A percentile compares a stretch with the other conserved stretches of the same genome.
Conservation (phyloP, 1,140 invertebrate species). For the Leucophenga varia region DNA sequence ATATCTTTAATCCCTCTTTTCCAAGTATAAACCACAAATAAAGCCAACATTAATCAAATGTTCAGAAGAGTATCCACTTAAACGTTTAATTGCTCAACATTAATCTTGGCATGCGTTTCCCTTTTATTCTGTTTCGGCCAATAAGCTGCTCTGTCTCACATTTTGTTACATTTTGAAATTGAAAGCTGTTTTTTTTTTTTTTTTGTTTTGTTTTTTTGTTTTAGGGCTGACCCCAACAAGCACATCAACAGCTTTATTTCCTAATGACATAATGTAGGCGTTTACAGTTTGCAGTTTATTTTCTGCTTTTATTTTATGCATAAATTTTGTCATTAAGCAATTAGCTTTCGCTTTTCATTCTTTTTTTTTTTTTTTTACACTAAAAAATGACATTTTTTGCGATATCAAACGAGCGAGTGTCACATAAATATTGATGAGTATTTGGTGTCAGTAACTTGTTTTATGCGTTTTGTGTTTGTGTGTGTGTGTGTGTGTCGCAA, state of each 20-base stretch:
- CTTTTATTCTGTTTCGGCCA: too few relatives aligned
- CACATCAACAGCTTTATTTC: too few relatives aligned
- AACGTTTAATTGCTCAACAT: conserved; percentile 52
- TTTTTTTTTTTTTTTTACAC: too few relatives aligned
- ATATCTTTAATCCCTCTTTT: too few relatives aligned
- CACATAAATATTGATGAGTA: conserved; percentile 51
- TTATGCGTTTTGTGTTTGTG: too few relatives aligned
- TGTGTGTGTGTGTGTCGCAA: conserved; percentile 1
- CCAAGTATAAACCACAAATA: conserved; percentile 18
- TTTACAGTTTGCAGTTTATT: conserved; percentile 14
- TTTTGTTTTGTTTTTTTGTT: conserved; percentile 7
- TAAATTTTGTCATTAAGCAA: conserved; percentile 51
- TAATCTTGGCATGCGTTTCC: conserved; percentile 36
- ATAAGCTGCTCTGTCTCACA: too few relatives aligned
- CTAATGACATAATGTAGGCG: too few relatives aligned
- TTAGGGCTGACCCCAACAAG: too few relatives aligned
- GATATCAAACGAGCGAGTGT: too few relatives aligned
- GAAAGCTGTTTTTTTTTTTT: conserved; percentile 1
- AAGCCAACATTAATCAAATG: conserved; percentile 48
- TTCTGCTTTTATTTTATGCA: conserved; percentile 13
- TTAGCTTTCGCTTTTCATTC: conserved; percentile 36
- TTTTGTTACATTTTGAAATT: conserved; percentile 11
- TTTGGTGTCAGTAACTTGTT: conserved; percentile 12
- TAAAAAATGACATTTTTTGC: too few relatives aligned
- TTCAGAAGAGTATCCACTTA: conserved; percentile 31